Percentiles rank a stretch among this genome's conserved stretches.
Evolutionary conservation across 2,113 vertebrate species (phyloP).

Genomic region (Herpailurus yagouaroundi): DNA sequence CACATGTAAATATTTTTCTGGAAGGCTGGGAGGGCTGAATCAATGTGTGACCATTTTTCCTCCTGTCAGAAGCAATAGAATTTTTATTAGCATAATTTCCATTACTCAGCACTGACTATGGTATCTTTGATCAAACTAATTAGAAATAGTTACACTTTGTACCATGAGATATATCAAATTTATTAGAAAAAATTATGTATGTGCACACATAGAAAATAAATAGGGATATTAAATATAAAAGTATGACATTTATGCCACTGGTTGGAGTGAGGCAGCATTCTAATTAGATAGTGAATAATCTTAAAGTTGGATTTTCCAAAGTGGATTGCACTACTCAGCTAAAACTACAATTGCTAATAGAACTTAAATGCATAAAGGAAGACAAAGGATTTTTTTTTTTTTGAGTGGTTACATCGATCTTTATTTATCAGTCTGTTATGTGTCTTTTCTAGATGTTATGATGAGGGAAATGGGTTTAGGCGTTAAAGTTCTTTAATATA

Average conservation of each 20-base stretch:
- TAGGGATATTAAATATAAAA: slow-evolving; percentile 80
- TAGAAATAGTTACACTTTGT: slow-evolving; percentile 83
- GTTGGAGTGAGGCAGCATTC: slow-evolving; percentile 70
- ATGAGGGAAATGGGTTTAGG: neutral
- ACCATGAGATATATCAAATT: slow-evolving; percentile 77
- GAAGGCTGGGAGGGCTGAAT: slow-evolving; percentile 66
- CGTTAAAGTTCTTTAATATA: neutral
- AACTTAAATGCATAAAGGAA: neutral
- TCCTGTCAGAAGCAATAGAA: slow-evolving; percentile 74
- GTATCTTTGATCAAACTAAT: slow-evolving; percentile 85
- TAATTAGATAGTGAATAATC: slow-evolving; percentile 71
- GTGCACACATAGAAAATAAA: slow-evolving; percentile 76
- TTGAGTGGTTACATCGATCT: neutral
- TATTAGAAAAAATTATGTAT: slow-evolving; percentile 81
- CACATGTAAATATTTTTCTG: slow-evolving; percentile 78
- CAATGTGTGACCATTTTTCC: slow-evolving; percentile 59
- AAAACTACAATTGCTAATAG: slow-evolving; percentile 49
- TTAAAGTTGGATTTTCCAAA: slow-evolving; percentile 49
- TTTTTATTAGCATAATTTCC: slow-evolving; percentile 84
- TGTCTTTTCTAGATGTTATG: neutral
- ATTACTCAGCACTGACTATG: slow-evolving; percentile 81
- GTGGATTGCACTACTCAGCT: slow-evolving; percentile 5
- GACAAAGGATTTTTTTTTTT: neutral
- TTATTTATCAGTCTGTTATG: neutral
- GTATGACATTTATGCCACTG: slow-evolving; percentile 67